These are phyloP conservation scores for Anastrepha obliqua DNA, from an alignment of 1,140 invertebrate genomes.

Conservation along the genomic window DNA sequence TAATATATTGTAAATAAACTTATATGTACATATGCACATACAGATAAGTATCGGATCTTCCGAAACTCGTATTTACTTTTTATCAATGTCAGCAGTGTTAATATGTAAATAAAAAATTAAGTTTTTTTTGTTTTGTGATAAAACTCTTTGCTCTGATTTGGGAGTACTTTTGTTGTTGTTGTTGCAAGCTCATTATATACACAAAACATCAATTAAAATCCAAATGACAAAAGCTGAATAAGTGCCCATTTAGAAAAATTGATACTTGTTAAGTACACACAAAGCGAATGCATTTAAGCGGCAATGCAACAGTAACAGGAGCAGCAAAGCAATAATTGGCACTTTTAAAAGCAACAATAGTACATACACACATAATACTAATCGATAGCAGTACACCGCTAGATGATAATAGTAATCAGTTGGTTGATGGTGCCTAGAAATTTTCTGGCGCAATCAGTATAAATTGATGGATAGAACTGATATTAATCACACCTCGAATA, in stretches of 20 bases:
- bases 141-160: constrained; percentile 1
- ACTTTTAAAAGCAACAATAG: too few relatives aligned
- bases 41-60: too few relatives aligned
- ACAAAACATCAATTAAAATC: constrained; percentile 58
- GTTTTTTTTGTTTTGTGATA: constrained; percentile 10
- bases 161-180: not conserved
- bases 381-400: too few relatives aligned
- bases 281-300: not conserved
- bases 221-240: constrained; percentile 53
- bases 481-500: too few relatives aligned
- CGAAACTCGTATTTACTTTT: not conserved
- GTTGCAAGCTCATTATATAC: constrained; percentile 42
- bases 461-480: too few relatives aligned
- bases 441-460: too few relatives aligned
- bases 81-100: not conserved
- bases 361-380: too few relatives aligned
- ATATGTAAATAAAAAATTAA: not conserved
- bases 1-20: not conserved
- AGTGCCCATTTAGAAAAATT: constrained; percentile 50
- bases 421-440: too few relatives aligned
- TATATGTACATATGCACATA: not conserved
- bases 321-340: not conserved
- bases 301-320: not conserved
- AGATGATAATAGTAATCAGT: too few relatives aligned
- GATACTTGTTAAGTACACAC: constrained; percentile 53